A percentile compares a stretch with the other conserved stretches of the same genome.
phyloP scores from a whole-genome alignment of 2,888 invertebrate genomes.

The Cheilosia grossa region DNA sequence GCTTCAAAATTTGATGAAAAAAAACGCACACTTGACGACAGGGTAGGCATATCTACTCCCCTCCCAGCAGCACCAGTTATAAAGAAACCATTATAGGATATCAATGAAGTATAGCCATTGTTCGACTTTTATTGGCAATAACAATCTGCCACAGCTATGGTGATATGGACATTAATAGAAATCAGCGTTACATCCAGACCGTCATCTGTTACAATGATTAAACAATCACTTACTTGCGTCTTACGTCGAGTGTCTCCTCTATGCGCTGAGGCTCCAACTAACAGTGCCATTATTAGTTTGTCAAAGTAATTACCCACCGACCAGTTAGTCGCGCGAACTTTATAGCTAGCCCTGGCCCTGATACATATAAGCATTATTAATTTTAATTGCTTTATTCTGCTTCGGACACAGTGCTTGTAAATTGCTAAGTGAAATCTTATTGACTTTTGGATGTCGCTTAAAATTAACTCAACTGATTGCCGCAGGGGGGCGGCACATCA shows the following conservation, averaged over 20 bases:
- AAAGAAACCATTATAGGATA: neutral
- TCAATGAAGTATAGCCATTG: neutral
- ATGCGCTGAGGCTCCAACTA: constrained; percentile 5
- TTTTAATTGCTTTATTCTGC: constrained; percentile 39
- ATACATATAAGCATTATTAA: constrained; percentile 33
- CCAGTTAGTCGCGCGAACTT: constrained; percentile 25
- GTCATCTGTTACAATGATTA: constrained; percentile 24
- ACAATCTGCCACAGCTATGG: neutral
- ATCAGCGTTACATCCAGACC: constrained; percentile 20
- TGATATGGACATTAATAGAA: neutral
- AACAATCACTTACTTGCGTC: constrained; percentile 25
- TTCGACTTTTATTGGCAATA: constrained; percentile 9
- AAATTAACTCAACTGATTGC: constrained; percentile 53
- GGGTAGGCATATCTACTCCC: too few species aligned
- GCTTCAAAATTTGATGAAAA: too few species aligned
- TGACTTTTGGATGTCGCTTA: constrained; percentile 42
- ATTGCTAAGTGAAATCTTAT: constrained; percentile 54
- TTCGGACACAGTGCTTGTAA: constrained; percentile 7
- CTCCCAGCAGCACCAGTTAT: neutral
- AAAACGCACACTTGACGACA: too few species aligned
- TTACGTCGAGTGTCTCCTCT: constrained; percentile 22
- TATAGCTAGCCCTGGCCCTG: constrained; percentile 38
- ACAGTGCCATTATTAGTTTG: constrained; percentile 46
- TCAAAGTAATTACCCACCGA: constrained; percentile 49
- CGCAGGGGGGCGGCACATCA: neutral